These are phyloP conservation scores for Meriones unguiculatus DNA, from an alignment of 2,113 vertebrate species.

Conservation along the genomic window DNA sequence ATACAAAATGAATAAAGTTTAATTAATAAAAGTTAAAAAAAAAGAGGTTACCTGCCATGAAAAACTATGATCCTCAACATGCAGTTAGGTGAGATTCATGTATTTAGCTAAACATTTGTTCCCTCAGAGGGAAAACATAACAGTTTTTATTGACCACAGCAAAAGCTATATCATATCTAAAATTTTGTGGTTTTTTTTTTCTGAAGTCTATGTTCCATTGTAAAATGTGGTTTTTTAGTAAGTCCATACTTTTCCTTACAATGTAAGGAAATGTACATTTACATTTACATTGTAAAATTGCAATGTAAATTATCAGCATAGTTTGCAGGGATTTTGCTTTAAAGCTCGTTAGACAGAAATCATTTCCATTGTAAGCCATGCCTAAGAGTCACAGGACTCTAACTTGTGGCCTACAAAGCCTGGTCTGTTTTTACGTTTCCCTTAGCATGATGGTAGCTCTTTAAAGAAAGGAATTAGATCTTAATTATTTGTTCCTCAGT, in stretches of 20 bases:
- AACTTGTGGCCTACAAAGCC: neutral
- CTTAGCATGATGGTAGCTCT: neutral
- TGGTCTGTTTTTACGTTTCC: neutral
- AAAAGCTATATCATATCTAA: neutral
- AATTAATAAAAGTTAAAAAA: too few relatives aligned
- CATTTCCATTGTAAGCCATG: neutral
- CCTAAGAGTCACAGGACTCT: neutral
- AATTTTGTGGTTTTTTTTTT: neutral
- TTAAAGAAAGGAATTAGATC: neutral
- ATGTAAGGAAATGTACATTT: too few relatives aligned
- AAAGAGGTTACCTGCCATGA: neutral
- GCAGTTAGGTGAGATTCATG: neutral
- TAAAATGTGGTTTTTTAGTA: neutral
- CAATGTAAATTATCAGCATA: neutral
- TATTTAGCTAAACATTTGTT: neutral
- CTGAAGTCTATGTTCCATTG: neutral
- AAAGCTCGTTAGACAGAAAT: neutral
- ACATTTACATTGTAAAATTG: neutral
- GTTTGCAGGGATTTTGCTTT: neutral
- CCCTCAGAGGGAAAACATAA: neutral
- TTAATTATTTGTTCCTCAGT: neutral
- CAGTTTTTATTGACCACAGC: neutral
- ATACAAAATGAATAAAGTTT: too few relatives aligned
- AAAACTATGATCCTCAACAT: neutral
- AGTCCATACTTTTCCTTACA: neutral